Conservation (phyloP, 2,113 vertebrate genomes). For the Phaethon lepturus region DNA sequence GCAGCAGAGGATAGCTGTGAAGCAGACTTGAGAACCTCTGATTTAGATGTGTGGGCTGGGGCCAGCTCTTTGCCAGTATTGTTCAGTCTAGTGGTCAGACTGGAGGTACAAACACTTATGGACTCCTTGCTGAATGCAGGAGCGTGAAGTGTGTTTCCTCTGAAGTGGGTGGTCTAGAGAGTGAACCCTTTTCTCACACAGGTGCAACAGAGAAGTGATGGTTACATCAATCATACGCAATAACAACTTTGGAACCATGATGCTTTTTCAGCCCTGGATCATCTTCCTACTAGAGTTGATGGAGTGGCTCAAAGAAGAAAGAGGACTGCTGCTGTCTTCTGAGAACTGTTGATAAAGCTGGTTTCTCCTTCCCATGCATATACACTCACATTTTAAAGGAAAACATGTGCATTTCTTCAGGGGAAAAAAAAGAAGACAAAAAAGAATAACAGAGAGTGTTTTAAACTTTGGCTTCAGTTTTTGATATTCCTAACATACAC, state of each 20-base stretch:
- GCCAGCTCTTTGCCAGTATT: background rate
- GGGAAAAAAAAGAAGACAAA: background rate
- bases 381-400: background rate
- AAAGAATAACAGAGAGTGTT: accelerated
- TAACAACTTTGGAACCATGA: background rate
- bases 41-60: background rate
- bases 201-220: background rate
- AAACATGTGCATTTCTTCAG: background rate
- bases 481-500: background rate
- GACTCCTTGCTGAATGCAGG: background rate
- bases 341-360: background rate
- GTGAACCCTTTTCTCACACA: background rate
- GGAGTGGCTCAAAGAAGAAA: background rate
- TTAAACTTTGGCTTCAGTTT: background rate
- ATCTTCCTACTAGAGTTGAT: background rate
- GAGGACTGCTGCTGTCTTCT: background rate
- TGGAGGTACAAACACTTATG: background rate
- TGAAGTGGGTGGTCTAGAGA: background rate
- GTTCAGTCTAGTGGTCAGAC: background rate
- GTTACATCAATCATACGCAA: background rate
- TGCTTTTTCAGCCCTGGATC: background rate
- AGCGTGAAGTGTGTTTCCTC: background rate
- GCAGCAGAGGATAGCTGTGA: background rate
- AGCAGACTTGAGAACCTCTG: background rate
- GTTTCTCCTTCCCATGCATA: background rate